Percentiles rank a stretch among this genome's conserved stretches.
Evolutionary conservation across 2,888 invertebrate species (phyloP).

Genomic region (Gnatocerus cornutus): DNA sequence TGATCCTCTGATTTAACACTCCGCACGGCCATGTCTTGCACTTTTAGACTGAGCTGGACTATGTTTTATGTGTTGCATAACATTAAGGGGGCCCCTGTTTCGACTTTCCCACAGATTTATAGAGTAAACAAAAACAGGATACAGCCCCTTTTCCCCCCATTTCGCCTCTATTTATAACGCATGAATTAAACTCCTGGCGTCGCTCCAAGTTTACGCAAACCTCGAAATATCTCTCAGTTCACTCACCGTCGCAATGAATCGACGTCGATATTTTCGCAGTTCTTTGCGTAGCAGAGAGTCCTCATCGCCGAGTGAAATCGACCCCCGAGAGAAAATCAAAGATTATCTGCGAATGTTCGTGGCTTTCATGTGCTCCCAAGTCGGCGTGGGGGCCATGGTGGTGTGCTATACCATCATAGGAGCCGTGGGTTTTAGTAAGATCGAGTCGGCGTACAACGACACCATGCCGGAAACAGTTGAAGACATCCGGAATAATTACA

Average conservation of each 20-base stretch:
- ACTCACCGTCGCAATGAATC: slow-evolving; percentile 38
- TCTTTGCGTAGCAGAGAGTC: slow-evolving; percentile 68
- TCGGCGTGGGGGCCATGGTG: slow-evolving; percentile 90
- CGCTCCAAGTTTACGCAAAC: slow-evolving; percentile 17
- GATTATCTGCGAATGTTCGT: slow-evolving; percentile 90
- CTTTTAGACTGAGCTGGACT: too few relatives aligned
- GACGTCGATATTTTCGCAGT: slow-evolving; percentile 54
- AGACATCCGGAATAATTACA: slow-evolving; percentile 74
- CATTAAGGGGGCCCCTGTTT: too few relatives aligned
- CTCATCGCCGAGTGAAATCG: slow-evolving; percentile 76
- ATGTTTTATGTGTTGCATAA: too few relatives aligned
- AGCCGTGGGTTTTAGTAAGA: slow-evolving; percentile 85
- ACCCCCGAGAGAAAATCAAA: slow-evolving; percentile 86
- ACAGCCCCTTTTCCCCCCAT: background rate
- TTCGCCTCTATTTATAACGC: background rate
- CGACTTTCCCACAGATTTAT: background rate
- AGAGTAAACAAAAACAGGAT: background rate
- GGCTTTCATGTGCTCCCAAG: slow-evolving; percentile 94
- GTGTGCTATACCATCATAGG: slow-evolving; percentile 91
- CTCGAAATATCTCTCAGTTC: slow-evolving; percentile 61
- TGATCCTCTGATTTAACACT: too few relatives aligned
- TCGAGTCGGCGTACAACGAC: slow-evolving; percentile 75
- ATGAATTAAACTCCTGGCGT: slow-evolving; percentile 9
- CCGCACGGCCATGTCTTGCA: too few relatives aligned
- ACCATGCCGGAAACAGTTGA: slow-evolving; percentile 52